Base-by-base conservation (phyloP, 2,113 vertebrate species). In the Scomber scombrus region DNA sequence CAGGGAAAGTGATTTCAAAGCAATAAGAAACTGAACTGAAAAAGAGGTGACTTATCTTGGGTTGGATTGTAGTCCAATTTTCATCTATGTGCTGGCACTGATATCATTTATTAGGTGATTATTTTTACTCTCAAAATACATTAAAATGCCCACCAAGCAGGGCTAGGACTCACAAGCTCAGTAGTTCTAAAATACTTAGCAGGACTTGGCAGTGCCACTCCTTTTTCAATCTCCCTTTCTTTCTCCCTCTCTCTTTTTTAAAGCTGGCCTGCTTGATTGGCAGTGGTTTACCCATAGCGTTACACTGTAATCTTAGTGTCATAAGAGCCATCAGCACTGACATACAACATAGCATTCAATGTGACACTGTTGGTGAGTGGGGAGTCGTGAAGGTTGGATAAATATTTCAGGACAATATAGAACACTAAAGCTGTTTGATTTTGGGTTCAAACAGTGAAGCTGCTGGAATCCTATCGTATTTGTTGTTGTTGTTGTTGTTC, bases 271-370 rank as follows among this genome's bases (percentile, higher is more conserved):
- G 52, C 58, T 69, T 80, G 78, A 87, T 62, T 91, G 85, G 81
- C 84, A 87, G 77, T 54, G 70, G 69, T 70, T 78, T 57, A 23
- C 80, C 70, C 80, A 78, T 52, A 80, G 75, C 79, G 80, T 78
- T 68, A 60, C 49, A 63, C 54, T 56, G 66, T 72, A 85, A 82
- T 90, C 71, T 62, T 63, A 75, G 79, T 80, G 54, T 82, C 47
- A 43, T 58, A 61, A 71, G 69, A 76, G 47, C 57, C 71, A 75
- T 85, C 71, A 82, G 18, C 4, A 26, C 64, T 29, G 55, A 45
- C 43, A 67, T 70, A 26, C 40, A 68, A 34, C 61, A 51, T 34
- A 71, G 34, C n/a, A 16, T 69, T 70, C 26, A 50, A 8, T 23
- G 43, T 19, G 31, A 5, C 55, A 60, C 10, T 31, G 65, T 29